A percentile compares a stretch with the other conserved stretches of the same genome.
Conservation (phyloP, 2,888 invertebrate genomes). For the Drosophila atroscutellata region DNA sequence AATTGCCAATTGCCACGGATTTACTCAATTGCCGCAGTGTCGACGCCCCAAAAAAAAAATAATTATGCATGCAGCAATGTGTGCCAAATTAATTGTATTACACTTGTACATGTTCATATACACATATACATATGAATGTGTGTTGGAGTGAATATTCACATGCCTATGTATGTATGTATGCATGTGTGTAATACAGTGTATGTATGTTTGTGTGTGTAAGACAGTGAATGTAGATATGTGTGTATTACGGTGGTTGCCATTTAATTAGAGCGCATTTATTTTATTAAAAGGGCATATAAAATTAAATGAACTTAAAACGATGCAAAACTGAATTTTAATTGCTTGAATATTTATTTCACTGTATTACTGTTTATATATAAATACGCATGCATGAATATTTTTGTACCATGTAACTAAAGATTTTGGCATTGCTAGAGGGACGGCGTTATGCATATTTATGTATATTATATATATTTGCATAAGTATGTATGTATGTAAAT, state of each 20-base stretch:
- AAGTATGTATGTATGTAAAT: constrained; percentile 49
- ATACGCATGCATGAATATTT: neutral
- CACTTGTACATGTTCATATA: constrained; percentile 5
- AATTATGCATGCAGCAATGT: constrained; percentile 38
- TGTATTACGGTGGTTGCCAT: neutral
- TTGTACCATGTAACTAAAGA: neutral
- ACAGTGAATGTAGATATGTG: neutral
- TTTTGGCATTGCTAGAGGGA: constrained; percentile 21
- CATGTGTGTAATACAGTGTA: neutral
- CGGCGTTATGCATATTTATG: constrained; percentile 16
- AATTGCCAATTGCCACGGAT: constrained; percentile 81
- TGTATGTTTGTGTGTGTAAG: neutral
- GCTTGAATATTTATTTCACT: neutral
- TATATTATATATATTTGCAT: constrained; percentile 8
- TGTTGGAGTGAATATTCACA: neutral
- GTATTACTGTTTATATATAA: neutral
- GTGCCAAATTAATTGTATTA: constrained; percentile 78
- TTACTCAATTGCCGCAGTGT: constrained; percentile 75
- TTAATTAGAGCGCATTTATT: neutral
- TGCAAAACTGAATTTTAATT: neutral
- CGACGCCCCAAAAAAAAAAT: constrained; percentile 37
- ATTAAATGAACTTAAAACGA: neutral
- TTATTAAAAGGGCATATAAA: neutral
- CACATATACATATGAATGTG: neutral
- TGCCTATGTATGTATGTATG: neutral